A percentile compares a stretch with the other conserved stretches of the same genome.
phyloP scores from a whole-genome alignment of 2,797 vertebrate species.

The Anas bernieri region DNA sequence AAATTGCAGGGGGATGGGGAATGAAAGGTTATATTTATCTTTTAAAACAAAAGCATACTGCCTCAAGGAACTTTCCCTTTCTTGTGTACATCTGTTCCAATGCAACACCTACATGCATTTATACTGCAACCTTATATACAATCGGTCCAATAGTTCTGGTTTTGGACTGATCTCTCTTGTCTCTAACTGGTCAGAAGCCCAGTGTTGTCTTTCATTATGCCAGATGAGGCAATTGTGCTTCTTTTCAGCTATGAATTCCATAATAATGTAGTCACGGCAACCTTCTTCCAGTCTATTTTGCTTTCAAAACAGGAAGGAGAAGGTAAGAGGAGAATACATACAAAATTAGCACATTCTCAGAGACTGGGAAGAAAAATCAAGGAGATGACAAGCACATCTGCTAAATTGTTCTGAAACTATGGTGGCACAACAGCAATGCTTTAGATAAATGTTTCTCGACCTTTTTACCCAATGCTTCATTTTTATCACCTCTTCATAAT shows the following conservation, averaged over 20 bases:
- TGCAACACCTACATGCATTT: fast-evolving
- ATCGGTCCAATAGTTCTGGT: fast-evolving
- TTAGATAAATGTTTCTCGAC: neutral
- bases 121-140: neutral
- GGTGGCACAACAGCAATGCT: fast-evolving
- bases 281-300: too few species aligned
- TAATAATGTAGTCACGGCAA: fast-evolving
- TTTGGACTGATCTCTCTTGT: neutral
- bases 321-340: fast-evolving
- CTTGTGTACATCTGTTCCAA: neutral
- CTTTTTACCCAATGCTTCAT: neutral
- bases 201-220: neutral
- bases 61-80: neutral
- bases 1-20: neutral
- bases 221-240: neutral
- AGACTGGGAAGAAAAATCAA: neutral
- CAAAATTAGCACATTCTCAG: neutral
- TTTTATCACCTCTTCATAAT: neutral
- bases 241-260: neutral
- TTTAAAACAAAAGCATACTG: neutral
- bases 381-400: too few species aligned
- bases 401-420: neutral
- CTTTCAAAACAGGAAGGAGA: neutral
- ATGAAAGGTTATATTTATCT: neutral
- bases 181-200: fast-evolving